Conservation (phyloP, 2,113 vertebrate species). For the Xyliphius kryptos region DNA sequence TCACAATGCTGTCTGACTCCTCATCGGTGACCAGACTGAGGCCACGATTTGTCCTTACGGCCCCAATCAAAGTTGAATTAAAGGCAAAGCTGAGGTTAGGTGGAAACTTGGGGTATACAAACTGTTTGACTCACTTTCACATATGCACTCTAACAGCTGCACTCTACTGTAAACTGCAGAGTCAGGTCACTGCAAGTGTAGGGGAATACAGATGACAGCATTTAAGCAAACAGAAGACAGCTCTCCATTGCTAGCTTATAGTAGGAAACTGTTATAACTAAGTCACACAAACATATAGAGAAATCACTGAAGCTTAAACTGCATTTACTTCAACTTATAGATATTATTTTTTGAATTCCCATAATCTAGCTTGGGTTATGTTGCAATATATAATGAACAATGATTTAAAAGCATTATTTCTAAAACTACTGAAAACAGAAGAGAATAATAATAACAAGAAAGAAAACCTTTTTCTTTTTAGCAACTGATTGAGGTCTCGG, state of each 20-base stretch:
- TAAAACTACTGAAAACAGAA: not conserved
- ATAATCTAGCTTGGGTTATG: too few relatives aligned
- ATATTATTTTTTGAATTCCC: not conserved
- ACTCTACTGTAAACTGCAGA: constrained; percentile 27
- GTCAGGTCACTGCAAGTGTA: constrained; percentile 13
- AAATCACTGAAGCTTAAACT: not conserved
- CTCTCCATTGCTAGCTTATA: constrained; percentile 22
- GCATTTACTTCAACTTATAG: not conserved
- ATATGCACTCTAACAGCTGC: not conserved
- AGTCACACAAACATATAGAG: constrained; percentile 6
- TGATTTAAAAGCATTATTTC: too few relatives aligned
- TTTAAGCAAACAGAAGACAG: constrained; percentile 27
- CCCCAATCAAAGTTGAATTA: constrained; percentile 20
- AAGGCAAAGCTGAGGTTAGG: not conserved
- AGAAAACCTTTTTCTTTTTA: not conserved
- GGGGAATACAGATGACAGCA: constrained; percentile 22
- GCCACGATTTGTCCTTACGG: too few relatives aligned
- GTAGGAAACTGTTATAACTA: constrained; percentile 10
- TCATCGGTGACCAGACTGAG: constrained; percentile 1
- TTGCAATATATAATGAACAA: too few relatives aligned
- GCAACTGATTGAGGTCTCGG: not conserved
- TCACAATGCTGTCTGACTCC: too few relatives aligned
- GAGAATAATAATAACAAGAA: not conserved
- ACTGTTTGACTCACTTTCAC: constrained; percentile 37
- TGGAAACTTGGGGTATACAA: constrained; percentile 13